phyloP scores from a whole-genome alignment of 2,797 vertebrate species.

The Rhabdophis nuchalis region DNA sequence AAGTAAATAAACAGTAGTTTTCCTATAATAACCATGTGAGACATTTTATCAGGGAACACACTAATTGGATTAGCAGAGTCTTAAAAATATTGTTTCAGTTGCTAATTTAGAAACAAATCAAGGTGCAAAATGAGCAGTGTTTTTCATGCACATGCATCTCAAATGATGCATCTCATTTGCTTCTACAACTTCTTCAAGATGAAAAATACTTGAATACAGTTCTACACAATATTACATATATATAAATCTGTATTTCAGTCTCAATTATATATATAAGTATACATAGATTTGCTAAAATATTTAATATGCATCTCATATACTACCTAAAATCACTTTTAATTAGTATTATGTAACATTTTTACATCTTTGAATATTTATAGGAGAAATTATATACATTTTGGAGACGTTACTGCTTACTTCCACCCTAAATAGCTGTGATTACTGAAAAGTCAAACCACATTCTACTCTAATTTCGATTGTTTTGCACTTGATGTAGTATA shows the following conservation, averaged over 20 bases:
- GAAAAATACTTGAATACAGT: background rate
- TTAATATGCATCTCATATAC: background rate
- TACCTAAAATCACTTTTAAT: background rate
- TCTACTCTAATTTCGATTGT: constrained; percentile 1
- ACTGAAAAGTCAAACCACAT: constrained; percentile 8
- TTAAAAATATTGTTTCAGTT: background rate
- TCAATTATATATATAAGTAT: background rate
- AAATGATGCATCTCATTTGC: background rate
- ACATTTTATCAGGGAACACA: background rate
- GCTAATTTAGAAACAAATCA: background rate
- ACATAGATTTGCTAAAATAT: background rate
- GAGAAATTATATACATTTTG: background rate
- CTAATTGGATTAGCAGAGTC: background rate
- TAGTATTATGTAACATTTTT: background rate
- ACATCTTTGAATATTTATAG: background rate
- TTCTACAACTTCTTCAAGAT: background rate
- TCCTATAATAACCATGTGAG: background rate
- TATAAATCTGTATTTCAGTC: background rate
- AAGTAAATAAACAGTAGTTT: background rate
- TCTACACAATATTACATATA: background rate
- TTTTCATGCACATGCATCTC: background rate
- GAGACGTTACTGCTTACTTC: background rate
- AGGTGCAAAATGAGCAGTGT: background rate
- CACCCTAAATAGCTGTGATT: background rate
- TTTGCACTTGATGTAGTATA: background rate